phyloP scores from a whole-genome alignment of 2,888 invertebrate species.

The Microctonus hyperodae region DNA sequence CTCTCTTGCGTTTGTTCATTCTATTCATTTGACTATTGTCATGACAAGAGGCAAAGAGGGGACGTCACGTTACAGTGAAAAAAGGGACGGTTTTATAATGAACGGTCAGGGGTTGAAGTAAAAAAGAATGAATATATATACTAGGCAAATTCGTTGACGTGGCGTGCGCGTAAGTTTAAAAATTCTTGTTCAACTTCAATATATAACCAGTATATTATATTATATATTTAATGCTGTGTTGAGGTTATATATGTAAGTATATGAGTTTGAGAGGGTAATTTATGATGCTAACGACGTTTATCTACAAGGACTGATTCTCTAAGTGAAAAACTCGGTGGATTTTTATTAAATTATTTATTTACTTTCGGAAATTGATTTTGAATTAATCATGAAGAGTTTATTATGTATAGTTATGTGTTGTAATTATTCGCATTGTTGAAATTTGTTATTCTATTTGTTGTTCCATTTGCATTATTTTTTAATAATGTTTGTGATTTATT shows the following conservation, averaged over 20 bases:
- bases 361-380: neutral
- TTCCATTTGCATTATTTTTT: too few species aligned
- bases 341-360: neutral
- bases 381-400: slow-evolving; percentile 8
- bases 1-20: neutral
- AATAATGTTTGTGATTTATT: too few species aligned
- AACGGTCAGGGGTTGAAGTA: slow-evolving; percentile 26
- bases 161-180: neutral
- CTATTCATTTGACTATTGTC: neutral
- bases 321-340: slow-evolving; percentile 5
- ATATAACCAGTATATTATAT: slow-evolving; percentile 4
- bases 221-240: neutral
- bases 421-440: neutral
- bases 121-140: neutral
- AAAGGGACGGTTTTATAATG: slow-evolving; percentile 20
- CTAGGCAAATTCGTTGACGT: slow-evolving; percentile 9
- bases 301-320: slow-evolving; percentile 7
- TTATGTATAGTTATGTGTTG: neutral
- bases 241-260: too few species aligned
- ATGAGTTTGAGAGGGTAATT: slow-evolving; percentile 18
- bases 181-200: slow-evolving; percentile 14
- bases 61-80: neutral
- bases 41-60: slow-evolving; percentile 19
- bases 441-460: neutral
- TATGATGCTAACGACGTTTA: slow-evolving; percentile 16